phyloP scores from a whole-genome alignment of 2,888 invertebrate genomes.

The Agrenia bidenticulata region DNA sequence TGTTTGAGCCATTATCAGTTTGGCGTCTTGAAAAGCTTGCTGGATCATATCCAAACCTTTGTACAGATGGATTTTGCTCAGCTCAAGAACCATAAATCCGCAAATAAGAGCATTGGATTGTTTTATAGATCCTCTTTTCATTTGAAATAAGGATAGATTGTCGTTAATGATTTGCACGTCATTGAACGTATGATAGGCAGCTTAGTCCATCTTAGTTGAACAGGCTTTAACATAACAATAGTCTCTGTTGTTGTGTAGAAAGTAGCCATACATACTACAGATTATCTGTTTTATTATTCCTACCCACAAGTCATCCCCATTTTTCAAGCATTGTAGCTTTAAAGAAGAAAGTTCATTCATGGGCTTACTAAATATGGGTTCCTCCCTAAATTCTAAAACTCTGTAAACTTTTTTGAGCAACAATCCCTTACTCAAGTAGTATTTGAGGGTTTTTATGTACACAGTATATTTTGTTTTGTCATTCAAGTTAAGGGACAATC shows the following conservation, averaged over 20 bases:
- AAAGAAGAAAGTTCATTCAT: not conserved
- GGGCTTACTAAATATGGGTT: not conserved
- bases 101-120: not conserved
- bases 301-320: not conserved
- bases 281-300: not conserved
- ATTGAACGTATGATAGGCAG: not conserved
- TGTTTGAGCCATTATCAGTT: not conserved
- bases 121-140: not conserved
- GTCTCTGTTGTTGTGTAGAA: not conserved
- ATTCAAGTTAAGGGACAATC: not conserved
- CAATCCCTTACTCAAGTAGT: not conserved
- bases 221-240: not conserved
- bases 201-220: not conserved
- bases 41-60: not conserved
- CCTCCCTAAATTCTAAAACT: not conserved
- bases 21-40: not conserved
- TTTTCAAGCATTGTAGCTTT: not conserved
- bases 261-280: not conserved
- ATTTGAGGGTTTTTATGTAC: not conserved
- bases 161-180: not conserved
- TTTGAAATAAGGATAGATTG: not conserved
- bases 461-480: not conserved
- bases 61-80: not conserved
- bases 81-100: not conserved
- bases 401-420: not conserved